Conservation (phyloP, 2,888 invertebrate genomes). For the Dryococelus australis region DNA sequence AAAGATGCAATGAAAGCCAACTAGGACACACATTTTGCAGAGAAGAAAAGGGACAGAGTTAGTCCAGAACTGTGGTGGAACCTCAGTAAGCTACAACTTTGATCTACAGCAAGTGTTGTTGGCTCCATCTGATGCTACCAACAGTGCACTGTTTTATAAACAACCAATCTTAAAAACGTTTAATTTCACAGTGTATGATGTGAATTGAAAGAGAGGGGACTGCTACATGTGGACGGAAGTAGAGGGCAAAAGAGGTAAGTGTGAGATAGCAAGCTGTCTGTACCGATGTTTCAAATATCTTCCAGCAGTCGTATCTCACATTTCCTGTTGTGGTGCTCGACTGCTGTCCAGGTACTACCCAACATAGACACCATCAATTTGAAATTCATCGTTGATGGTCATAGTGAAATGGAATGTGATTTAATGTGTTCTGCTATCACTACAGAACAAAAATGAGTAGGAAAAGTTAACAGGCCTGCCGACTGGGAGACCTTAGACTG, state of each 20-base stretch:
- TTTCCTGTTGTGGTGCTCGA: background rate
- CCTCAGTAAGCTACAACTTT: constrained; percentile 11
- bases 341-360: constrained; percentile 11
- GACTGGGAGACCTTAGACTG: background rate
- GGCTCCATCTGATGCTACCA: background rate
- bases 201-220: background rate
- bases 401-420: constrained; percentile 18
- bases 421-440: background rate
- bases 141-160: constrained; percentile 1
- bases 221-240: background rate
- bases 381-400: background rate
- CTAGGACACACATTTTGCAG: background rate
- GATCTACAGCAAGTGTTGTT: constrained; percentile 21
- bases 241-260: background rate
- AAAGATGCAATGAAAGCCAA: background rate
- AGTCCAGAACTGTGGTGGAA: background rate
- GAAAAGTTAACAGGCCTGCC: background rate
- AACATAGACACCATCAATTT: background rate
- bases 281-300: background rate
- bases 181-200: background rate
- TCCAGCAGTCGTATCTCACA: constrained; percentile 9
- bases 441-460: background rate
- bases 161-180: background rate
- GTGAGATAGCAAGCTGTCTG: background rate
- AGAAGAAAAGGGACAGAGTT: background rate